A percentile compares a stretch with the other conserved stretches of the same genome.
Evolutionary conservation across 2,797 vertebrate genomes (phyloP).

Genomic region (Antennarius maculatus): DNA sequence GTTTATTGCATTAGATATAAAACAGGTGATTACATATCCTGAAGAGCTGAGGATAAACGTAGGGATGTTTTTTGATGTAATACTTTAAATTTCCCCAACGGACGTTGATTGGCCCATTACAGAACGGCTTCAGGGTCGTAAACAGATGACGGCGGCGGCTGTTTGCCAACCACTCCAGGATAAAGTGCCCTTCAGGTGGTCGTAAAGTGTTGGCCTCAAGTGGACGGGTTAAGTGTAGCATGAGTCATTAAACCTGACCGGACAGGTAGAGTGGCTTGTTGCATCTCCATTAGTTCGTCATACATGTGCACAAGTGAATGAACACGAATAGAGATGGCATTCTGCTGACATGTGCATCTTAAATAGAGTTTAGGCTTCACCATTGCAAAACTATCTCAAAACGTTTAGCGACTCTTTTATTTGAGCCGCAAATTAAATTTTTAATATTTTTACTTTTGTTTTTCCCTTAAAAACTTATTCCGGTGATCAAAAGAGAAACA

Average conservation of each 20-base stretch:
- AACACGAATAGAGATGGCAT: background rate
- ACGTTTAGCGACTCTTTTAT: too few species aligned
- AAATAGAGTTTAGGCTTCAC: too few species aligned
- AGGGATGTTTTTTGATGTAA: slow-evolving; percentile 15
- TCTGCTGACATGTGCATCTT: too few species aligned
- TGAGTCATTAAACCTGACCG: slow-evolving; percentile 61
- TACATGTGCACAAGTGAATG: background rate
- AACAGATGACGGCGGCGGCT: slow-evolving; percentile 53
- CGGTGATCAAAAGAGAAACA: background rate
- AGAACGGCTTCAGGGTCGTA: slow-evolving; percentile 27
- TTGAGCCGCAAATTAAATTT: too few species aligned
- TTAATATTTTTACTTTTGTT: too few species aligned
- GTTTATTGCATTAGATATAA: slow-evolving; percentile 37
- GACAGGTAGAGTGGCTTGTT: slow-evolving; percentile 24
- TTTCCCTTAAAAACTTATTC: background rate
- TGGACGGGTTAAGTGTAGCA: slow-evolving; percentile 52
- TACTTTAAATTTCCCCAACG: background rate
- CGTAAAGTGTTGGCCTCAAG: slow-evolving; percentile 56
- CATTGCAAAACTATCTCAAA: too few species aligned
- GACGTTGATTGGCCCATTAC: slow-evolving; percentile 28
- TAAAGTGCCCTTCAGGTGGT: slow-evolving; percentile 69
- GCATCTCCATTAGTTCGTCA: too few species aligned
- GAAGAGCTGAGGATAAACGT: slow-evolving; percentile 21
- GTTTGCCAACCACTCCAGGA: slow-evolving; percentile 70
- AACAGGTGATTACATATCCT: slow-evolving; percentile 43